Evolutionary conservation across 2,888 invertebrate genomes (phyloP).

Genomic region (Laspeyria flexula): DNA sequence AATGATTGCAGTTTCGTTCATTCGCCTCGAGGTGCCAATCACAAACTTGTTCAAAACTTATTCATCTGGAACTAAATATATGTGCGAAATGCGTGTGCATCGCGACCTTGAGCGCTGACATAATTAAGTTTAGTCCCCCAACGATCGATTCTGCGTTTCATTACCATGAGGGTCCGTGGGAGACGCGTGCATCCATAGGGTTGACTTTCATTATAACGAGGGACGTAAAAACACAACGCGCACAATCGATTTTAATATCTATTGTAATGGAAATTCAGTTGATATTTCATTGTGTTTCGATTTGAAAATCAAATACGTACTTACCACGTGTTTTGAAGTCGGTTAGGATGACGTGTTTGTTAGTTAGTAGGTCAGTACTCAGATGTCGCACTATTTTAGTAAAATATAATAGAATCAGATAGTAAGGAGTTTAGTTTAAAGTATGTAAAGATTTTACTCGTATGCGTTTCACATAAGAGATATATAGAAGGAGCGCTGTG

Average conservation of each 20-base stretch:
- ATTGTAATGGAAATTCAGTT: constrained; percentile 20
- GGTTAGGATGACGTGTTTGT: constrained; percentile 35
- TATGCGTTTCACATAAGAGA: background rate
- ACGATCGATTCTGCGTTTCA: constrained; percentile 72
- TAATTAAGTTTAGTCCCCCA: constrained; percentile 71
- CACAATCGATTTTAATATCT: constrained; percentile 36
- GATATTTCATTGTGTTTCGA: constrained; percentile 26
- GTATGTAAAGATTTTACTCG: background rate
- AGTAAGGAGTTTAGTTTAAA: too few species aligned
- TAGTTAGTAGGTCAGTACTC: constrained; percentile 49
- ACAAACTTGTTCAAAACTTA: constrained; percentile 41
- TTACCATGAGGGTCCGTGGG: constrained; percentile 64
- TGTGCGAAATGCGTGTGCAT: constrained; percentile 42
- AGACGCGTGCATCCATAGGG: constrained; percentile 57
- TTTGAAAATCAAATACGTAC: constrained; percentile 18
- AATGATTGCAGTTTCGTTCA: background rate
- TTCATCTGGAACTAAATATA: constrained; percentile 22
- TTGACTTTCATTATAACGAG: constrained; percentile 39
- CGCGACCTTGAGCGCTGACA: constrained; percentile 75
- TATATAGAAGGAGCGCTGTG: constrained; percentile 1
- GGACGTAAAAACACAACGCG: constrained; percentile 26
- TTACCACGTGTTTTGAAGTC: constrained; percentile 29
- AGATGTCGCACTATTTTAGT: background rate
- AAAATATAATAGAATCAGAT: too few species aligned
- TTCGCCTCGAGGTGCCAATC: constrained; percentile 30